These are phyloP conservation scores for Pollimyrus isidori DNA, from an alignment of 2,113 vertebrate genomes.

Conservation along the genomic window DNA sequence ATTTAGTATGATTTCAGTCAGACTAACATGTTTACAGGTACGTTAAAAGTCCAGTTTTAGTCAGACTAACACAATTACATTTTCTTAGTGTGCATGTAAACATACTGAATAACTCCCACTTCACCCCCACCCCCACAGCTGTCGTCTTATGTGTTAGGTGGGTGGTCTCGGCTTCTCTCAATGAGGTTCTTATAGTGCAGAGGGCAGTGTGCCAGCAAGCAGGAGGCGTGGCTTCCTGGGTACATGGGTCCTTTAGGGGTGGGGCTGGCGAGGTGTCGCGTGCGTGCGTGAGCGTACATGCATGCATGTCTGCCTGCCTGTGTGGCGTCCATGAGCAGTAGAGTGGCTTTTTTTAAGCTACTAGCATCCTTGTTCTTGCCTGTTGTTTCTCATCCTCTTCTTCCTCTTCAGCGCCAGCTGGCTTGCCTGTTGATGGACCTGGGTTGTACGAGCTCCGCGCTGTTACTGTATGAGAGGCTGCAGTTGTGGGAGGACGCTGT, in stretches of 20 bases:
- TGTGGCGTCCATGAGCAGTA: background rate
- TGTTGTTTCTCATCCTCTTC: background rate
- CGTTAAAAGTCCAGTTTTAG: too few species aligned
- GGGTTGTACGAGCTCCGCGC: conserved; percentile 81
- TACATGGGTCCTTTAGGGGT: background rate
- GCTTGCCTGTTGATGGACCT: conserved; percentile 79
- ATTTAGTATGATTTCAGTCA: too few species aligned
- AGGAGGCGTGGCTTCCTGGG: background rate
- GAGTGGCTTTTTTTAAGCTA: background rate
- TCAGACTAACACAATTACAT: too few species aligned
- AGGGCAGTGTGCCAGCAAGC: background rate
- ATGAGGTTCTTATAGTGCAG: background rate
- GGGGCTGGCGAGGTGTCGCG: background rate
- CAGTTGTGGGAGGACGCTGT: conserved; percentile 94
- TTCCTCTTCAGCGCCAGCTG: conserved; percentile 72
- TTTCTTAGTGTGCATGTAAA: too few species aligned
- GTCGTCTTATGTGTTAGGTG: background rate
- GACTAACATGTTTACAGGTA: too few species aligned
- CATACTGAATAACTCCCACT: background rate
- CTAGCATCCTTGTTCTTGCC: background rate
- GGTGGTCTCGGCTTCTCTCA: background rate
- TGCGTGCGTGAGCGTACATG: background rate
- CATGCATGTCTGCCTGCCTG: background rate
- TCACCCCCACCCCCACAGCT: background rate
- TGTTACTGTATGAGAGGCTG: conserved; percentile 82